Conservation (phyloP, 2,797 vertebrate species). For the Esox masquinongy region DNA sequence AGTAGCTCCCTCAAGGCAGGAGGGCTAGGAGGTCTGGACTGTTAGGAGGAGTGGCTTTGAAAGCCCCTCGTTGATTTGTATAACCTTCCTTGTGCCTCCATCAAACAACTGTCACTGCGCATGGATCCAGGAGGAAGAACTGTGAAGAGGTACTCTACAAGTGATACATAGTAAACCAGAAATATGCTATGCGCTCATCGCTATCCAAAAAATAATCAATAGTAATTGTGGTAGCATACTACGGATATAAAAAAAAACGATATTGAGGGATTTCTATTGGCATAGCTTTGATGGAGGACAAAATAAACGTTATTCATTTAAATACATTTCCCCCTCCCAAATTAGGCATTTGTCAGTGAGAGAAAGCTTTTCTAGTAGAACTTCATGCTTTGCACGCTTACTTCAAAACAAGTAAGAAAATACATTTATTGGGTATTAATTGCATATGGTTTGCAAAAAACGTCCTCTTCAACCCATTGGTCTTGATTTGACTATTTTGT, state of each 20-base stretch:
- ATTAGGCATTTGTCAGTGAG: constrained; percentile 34
- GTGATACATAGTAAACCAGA: constrained; percentile 23
- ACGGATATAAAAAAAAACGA: constrained; percentile 11
- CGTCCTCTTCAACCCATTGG: constrained; percentile 28
- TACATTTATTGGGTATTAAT: constrained; percentile 46
- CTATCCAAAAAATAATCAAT: constrained; percentile 30
- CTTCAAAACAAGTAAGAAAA: constrained; percentile 28
- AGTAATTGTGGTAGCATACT: constrained; percentile 19
- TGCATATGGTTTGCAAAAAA: constrained; percentile 65
- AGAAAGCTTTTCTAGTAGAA: constrained; percentile 54
- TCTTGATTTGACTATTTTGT: constrained; percentile 62
- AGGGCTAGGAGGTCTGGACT: constrained; percentile 5
- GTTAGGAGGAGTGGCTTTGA: neutral
- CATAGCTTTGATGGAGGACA: constrained; percentile 41
- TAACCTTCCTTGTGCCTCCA: constrained; percentile 18
- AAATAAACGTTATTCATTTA: constrained; percentile 21
- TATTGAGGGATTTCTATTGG: constrained; percentile 12
- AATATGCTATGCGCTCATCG: constrained; percentile 36
- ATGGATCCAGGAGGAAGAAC: constrained; percentile 45
- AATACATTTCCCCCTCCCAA: constrained; percentile 32
- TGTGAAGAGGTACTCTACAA: constrained; percentile 41
- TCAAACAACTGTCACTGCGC: constrained; percentile 8
- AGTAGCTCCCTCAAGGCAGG: constrained; percentile 4
- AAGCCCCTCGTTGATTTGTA: neutral
- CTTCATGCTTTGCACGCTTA: constrained; percentile 40